Percentiles rank a stretch among this genome's conserved stretches.
Conservation (phyloP, 2,888 invertebrate genomes). For the Chironomus tentans region DNA sequence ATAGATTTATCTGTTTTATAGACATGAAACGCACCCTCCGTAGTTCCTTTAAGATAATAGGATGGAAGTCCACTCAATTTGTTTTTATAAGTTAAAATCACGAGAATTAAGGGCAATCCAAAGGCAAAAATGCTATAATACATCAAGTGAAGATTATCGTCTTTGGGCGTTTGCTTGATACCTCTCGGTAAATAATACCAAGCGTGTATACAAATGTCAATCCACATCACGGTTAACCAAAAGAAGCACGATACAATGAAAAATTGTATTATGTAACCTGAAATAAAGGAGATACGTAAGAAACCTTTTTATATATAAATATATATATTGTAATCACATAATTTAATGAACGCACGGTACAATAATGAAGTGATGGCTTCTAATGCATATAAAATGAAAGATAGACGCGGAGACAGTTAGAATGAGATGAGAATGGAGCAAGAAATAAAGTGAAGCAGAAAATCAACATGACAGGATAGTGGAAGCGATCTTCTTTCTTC, state of each 20-base stretch:
- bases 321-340: too few relatives aligned
- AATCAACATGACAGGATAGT: too few relatives aligned
- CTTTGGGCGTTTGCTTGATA: neutral
- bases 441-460: too few relatives aligned
- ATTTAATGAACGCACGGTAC: too few relatives aligned
- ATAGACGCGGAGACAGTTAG: too few relatives aligned
- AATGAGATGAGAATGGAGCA: too few relatives aligned
- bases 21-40: conserved; percentile 27
- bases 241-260: conserved; percentile 39
- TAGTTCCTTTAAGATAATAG: conserved; percentile 40
- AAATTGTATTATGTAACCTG: conserved; percentile 38
- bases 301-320: too few relatives aligned
- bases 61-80: conserved; percentile 41
- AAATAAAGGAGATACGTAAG: neutral
- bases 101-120: conserved; percentile 35
- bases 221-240: conserved; percentile 38
- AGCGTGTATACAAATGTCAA: conserved; percentile 38
- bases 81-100: conserved; percentile 36
- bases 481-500: too few relatives aligned
- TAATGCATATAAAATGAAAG: too few relatives aligned
- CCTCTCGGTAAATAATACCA: conserved; percentile 37
- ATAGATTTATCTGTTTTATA: neutral
- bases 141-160: conserved; percentile 32
- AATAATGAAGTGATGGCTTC: too few relatives aligned
- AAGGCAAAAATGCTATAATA: conserved; percentile 34